Base-by-base conservation (phyloP, 2,888 invertebrate species). In the Leptopilina drosophilae region DNA sequence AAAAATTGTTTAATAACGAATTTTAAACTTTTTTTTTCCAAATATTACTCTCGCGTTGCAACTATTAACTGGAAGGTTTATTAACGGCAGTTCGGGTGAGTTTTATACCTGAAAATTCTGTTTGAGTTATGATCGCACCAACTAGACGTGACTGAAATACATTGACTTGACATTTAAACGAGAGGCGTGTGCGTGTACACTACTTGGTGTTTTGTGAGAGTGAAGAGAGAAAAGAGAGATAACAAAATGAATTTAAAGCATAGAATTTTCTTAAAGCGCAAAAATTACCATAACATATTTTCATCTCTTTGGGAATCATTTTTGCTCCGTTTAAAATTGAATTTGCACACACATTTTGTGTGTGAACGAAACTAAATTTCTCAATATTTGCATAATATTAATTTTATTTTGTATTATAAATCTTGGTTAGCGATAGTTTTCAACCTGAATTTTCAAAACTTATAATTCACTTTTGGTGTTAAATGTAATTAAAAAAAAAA, bases 91-190 rank as follows among this genome's bases (percentile, higher is more conserved):
- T 53, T 33, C 14, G 33, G 14, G 42, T 42, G 42, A 33, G 73
- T 73, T 73, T 73, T 56, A 73, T 56, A 56, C 56, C 20, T 59
- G 78, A 78, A 73, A 46, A 42, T 42, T 20, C 62, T 59, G 20
- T 49, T 77, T 84, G 81, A 84, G 80, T 83, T 83, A 84, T 81
- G 76, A 83, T 80, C 69, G 42, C 33, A 33, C 73, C 77, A 79
- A 65, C 75, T 77, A 78, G 78, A 81, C 83, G 83, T 83, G 82
- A 83, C 83, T 84, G 79, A 82, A 84, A 84, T 84, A 81, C 80
- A 81, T 82, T 49, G 78, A 76, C 81, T 77, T 80, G 84, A 83
- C 82, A 83, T 84, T 83, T 80, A 82, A 49, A 78, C 78, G 78
- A 76, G 53, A 73, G 26, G 46, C 15, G 75, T 33, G 33, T 33